Conservation (phyloP, 2,888 invertebrate species). For the Laspeyria flexula region DNA sequence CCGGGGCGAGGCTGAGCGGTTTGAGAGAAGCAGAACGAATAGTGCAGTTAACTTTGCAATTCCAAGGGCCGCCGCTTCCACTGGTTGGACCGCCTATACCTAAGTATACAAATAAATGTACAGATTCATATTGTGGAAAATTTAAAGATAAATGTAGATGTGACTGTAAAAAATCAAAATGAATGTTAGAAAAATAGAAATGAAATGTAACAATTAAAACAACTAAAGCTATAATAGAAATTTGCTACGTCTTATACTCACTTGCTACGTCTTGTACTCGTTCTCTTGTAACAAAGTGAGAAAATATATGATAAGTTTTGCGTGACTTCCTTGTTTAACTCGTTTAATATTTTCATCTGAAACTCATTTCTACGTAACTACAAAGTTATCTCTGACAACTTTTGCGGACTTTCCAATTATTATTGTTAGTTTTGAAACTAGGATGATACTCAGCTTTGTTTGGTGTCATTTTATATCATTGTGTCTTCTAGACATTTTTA, state of each 20-base stretch:
- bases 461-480: slow-evolving; percentile 28
- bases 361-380: slow-evolving; percentile 46
- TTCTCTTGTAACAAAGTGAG: slow-evolving; percentile 13
- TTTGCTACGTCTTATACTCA: too few relatives aligned
- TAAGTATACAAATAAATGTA: too few relatives aligned
- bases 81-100: not conserved
- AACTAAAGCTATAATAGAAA: too few relatives aligned
- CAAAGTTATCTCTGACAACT: slow-evolving; percentile 51
- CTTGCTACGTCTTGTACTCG: slow-evolving; percentile 9
- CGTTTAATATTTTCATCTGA: slow-evolving; percentile 54
- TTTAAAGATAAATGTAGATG: slow-evolving; percentile 20
- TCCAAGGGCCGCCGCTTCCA: slow-evolving; percentile 75
- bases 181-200: not conserved
- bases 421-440: slow-evolving; percentile 58
- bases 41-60: slow-evolving; percentile 86
- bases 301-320: slow-evolving; percentile 38
- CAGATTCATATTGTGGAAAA: too few relatives aligned
- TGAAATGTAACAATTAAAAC: slow-evolving; percentile 1
- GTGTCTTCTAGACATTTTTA: slow-evolving; percentile 9
- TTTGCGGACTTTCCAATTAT: slow-evolving; percentile 52
- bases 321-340: slow-evolving; percentile 25
- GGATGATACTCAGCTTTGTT: slow-evolving; percentile 42
- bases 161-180: slow-evolving; percentile 12
- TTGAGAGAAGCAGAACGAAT: slow-evolving; percentile 92
- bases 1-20: slow-evolving; percentile 92